Conservation (phyloP, 2,888 invertebrate species). For the Paralinhomoeus sp. region DNA sequence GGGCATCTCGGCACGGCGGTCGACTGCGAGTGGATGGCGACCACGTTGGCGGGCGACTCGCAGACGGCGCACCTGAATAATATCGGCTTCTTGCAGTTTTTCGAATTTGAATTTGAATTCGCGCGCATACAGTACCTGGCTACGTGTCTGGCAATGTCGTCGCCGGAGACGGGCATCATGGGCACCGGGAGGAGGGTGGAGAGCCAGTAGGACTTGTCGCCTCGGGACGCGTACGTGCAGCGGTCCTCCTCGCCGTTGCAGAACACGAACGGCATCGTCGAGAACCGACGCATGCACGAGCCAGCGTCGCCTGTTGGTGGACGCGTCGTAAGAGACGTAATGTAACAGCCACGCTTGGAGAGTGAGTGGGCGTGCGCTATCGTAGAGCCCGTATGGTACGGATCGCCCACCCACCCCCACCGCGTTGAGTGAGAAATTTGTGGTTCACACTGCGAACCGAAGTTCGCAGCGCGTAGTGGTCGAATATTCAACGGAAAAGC, state of each 20-base stretch:
- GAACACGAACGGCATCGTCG: slow-evolving; percentile 84
- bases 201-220: slow-evolving; percentile 86
- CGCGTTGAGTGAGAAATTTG: too few relatives aligned
- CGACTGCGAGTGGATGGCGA: slow-evolving; percentile 83
- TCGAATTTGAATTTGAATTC: too few relatives aligned
- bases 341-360: too few relatives aligned
- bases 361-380: not conserved
- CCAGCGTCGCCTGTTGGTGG: slow-evolving; percentile 54
- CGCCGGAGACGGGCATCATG: slow-evolving; percentile 75
- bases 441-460: too few relatives aligned
- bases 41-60: slow-evolving; percentile 76
- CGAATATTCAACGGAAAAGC: too few relatives aligned
- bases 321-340: too few relatives aligned
- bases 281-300: slow-evolving; percentile 74
- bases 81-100: not conserved
- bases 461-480: too few relatives aligned
- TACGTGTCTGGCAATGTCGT: slow-evolving; percentile 58
- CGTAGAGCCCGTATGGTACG: too few relatives aligned
- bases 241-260: slow-evolving; percentile 80
- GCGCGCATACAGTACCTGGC: slow-evolving; percentile 39
- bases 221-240: slow-evolving; percentile 82
- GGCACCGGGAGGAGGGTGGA: slow-evolving; percentile 60
- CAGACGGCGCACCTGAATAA: slow-evolving; percentile 56
- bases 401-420: not conserved
- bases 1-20: slow-evolving; percentile 64